Percentiles rank a stretch among this genome's conserved stretches.
phyloP scores from a whole-genome alignment of 2,888 invertebrate genomes.

The Uropetala carovei region DNA sequence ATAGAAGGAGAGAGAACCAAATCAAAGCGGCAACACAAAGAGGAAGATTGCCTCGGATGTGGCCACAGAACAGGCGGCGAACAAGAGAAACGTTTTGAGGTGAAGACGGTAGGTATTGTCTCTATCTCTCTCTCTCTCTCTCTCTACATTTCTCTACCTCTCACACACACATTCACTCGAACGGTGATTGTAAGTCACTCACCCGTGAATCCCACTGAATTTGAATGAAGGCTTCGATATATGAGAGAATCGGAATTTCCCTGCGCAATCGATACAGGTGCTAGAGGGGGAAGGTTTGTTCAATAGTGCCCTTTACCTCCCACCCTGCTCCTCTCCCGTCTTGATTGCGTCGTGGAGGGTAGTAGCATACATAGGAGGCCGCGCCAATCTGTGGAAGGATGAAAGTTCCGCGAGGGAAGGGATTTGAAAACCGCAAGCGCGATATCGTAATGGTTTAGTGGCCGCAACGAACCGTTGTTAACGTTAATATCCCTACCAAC shows the following conservation, averaged over 20 bases:
- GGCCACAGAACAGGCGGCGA: not conserved
- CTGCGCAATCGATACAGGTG: constrained; percentile 38
- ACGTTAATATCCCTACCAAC: no score
- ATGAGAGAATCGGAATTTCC: constrained; percentile 9
- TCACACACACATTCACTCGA: not conserved
- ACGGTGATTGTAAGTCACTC: not conserved
- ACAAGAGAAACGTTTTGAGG: not conserved
- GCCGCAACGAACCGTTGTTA: no score
- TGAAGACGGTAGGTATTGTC: not conserved
- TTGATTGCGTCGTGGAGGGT: no score
- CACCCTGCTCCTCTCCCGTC: no score
- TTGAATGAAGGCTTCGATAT: not conserved
- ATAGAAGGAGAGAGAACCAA: not conserved
- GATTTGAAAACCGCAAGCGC: no score
- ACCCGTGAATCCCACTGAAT: constrained; percentile 17
- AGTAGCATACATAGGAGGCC: no score
- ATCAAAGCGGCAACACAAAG: not conserved
- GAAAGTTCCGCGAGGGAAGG: no score
- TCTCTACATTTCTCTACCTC: not conserved
- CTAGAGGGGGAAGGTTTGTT: not conserved
- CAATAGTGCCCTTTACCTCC: no score
- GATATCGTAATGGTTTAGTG: no score
- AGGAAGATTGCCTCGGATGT: constrained; percentile 12
- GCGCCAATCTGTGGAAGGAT: no score
- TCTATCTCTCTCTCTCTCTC: not conserved